Evolutionary conservation across 2,113 vertebrate genomes (phyloP), one percentile per base, ranked within the genome.

Genomic region (Actenoides lindsayi): DNA sequence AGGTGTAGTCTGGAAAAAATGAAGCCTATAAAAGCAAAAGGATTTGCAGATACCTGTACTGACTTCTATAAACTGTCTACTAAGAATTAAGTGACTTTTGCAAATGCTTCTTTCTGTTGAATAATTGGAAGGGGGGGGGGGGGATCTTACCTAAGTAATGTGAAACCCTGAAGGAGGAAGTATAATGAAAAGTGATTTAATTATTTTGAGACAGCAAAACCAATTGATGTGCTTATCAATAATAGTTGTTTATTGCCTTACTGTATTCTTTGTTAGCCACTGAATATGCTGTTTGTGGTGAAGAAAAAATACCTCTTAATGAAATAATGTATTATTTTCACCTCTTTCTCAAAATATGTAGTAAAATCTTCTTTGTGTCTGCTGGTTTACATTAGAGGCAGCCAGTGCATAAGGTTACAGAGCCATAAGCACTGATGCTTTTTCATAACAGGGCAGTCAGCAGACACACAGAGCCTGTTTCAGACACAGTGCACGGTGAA

Each of bases 131-230:
- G 41, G 19, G 33, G 30, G 60, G 27, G 44, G 15, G 71, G 77
- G 37, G 37, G 35, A 44, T 44, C 71, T 89, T 78, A 80, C 15
- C 42, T 85, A 70, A 44, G n/a, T 63, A 27, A 60, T 31, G 11
- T 64, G n/a, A 87, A 69, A 76, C 18, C 69, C 48, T 81, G 30
- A 90, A 94, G 74, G 86, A 62, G 12, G 51, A 91, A 70, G 16
- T 86, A 53, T 94, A 95, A 84, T 93, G 50, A 69, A 51, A 91
- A 77, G 62, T 67, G 28, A 27, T 48, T 73, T 89, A 87, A 91
- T 96, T 83, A 80, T 94, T 92, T 93, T 79, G 71, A 95, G 81
- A 83, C 54, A 94, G 83, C 81, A 96, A 83, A 91, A 76, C 51
- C 76, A 76, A 94, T 78, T 69, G 80, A 50, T 82, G 64, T 5